phyloP scores from a whole-genome alignment of 2,113 vertebrate species.

The Ovis aries region ARS-UI_Ramb_v3.0 NC_056064.1:58264501-58265000 shows the following conservation, averaged over 20 bases:
- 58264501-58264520: not conserved
- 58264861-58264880: conserved; percentile 3
- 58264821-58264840: conserved; percentile 31
- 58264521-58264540: not conserved
- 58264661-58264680: conserved; percentile 53
- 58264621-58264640: not conserved
- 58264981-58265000: conserved; percentile 1
- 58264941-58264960: conserved; percentile 11
- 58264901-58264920: conserved; percentile 43
- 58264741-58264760: conserved; percentile 44
- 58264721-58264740: conserved; percentile 50
- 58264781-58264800: conserved; percentile 36
- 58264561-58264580: not conserved
- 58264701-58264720: not conserved
- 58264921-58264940: conserved; percentile 26
- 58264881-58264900: conserved; percentile 33
- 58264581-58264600: not conserved
- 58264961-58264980: conserved; percentile 1
- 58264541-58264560: not conserved
- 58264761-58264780: conserved; percentile 22
- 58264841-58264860: conserved; percentile 46
- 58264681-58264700: conserved; percentile 21
- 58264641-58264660: not conserved
- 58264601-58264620: not conserved
- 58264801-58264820: conserved; percentile 51